Percentiles rank a stretch among this genome's conserved stretches.
phyloP scores from a whole-genome alignment of 2,888 invertebrate species.

The Rhogogaster chlorosoma region DNA sequence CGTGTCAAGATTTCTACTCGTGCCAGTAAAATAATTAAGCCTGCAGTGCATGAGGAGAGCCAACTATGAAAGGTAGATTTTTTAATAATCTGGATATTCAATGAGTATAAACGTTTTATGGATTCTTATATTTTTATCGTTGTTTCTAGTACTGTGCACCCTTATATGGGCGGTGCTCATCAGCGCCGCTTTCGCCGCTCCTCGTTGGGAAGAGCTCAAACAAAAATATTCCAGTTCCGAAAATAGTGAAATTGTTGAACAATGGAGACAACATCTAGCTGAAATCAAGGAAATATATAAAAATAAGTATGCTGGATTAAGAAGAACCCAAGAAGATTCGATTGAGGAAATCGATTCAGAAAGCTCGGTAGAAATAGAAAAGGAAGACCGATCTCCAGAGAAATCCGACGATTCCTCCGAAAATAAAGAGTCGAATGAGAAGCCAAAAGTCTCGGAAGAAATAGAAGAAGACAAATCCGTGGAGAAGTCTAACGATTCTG shows the following conservation, averaged over 20 bases:
- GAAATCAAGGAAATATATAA: conserved; percentile 36
- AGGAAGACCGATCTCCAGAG: conserved; percentile 4
- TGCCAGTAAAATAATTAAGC: conserved; percentile 1
- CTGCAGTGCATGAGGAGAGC: conserved; percentile 11
- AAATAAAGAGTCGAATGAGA: conserved; percentile 3
- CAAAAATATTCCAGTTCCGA: neutral
- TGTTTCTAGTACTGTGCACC: conserved; percentile 35
- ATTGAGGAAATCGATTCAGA: neutral
- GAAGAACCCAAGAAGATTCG: neutral
- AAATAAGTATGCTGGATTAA: conserved; percentile 15
- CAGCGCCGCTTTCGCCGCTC: conserved; percentile 47
- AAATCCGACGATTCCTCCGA: conserved; percentile 8
- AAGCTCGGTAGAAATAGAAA: neutral
- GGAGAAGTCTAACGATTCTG: neutral
- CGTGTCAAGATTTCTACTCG: neutral
- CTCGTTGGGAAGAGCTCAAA: conserved; percentile 43
- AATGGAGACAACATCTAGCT: conserved; percentile 4
- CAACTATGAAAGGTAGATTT: conserved; percentile 49
- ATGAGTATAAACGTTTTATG: neutral
- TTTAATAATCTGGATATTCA: conserved; percentile 1
- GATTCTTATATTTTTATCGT: neutral
- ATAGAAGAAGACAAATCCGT: neutral
- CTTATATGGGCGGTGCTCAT: conserved; percentile 39
- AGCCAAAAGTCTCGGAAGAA: neutral
- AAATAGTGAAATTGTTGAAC: neutral